These are phyloP conservation scores for Pangasianodon hypophthalmus DNA, from an alignment of 2,113 vertebrate species.

Conservation along the genomic window DNA sequence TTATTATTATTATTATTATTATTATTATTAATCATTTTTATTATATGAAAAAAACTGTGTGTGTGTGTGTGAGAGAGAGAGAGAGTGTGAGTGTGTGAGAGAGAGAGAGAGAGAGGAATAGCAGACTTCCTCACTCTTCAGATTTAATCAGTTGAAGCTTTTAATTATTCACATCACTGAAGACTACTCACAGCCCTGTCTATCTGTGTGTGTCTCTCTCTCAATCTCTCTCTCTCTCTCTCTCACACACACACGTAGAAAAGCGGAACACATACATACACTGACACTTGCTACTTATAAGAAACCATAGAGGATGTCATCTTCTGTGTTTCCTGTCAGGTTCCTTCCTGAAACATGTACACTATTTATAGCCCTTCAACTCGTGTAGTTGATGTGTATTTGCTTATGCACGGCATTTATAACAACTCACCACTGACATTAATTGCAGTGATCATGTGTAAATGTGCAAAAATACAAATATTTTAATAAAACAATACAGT, in stretches of 20 bases:
- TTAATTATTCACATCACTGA: constrained; percentile 33
- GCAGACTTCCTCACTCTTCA: constrained; percentile 11
- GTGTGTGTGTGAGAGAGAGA: neutral
- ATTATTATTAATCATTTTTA: no score
- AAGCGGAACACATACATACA: neutral
- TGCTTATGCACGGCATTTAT: neutral
- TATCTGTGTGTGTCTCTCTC: neutral
- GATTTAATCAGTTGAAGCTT: constrained; percentile 20
- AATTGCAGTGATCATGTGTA: neutral
- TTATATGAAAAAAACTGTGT: neutral
- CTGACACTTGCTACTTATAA: neutral
- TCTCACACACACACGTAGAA: neutral
- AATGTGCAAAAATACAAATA: neutral
- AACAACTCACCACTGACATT: neutral
- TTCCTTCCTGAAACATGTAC: constrained; percentile 21
- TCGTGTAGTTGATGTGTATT: neutral
- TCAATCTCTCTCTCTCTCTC: neutral
- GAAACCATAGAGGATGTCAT: neutral
- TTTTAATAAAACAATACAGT: neutral
- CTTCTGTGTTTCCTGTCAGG: constrained; percentile 26
- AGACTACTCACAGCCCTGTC: neutral
- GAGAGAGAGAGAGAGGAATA: neutral
- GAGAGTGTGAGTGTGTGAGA: neutral
- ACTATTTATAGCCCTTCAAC: constrained; percentile 26
- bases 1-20: neutral